phyloP scores from a whole-genome alignment of 2,113 vertebrate species.

The Gobiocypris rarus region DNA sequence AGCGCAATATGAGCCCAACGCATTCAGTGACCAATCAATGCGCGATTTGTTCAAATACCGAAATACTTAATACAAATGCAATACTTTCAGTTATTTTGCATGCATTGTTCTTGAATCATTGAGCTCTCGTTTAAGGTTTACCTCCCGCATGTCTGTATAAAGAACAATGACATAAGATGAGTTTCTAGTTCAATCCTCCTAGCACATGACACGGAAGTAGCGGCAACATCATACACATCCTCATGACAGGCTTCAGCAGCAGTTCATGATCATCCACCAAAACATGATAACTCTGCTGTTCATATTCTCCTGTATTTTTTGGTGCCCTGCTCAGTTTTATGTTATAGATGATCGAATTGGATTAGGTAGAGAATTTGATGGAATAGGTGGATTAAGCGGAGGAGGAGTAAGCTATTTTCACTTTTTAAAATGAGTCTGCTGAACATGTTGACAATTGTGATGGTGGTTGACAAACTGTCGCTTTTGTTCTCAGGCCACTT shows the following conservation, averaged over 20 bases:
- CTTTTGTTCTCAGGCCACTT: constrained; percentile 83
- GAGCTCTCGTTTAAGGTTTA: background rate
- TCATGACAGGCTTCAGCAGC: background rate
- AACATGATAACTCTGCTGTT: background rate
- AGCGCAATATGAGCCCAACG: background rate
- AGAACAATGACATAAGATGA: background rate
- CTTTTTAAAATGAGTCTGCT: constrained; percentile 43
- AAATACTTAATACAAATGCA: background rate
- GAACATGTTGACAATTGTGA: background rate
- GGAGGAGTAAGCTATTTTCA: constrained; percentile 82
- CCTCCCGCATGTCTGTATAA: background rate
- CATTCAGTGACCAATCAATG: background rate
- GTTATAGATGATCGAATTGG: constrained; percentile 80
- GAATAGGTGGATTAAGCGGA: constrained; percentile 91
- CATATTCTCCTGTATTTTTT: background rate
- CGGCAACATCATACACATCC: background rate
- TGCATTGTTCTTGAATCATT: background rate
- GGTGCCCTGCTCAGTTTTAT: constrained; percentile 64
- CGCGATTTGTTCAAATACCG: too few species aligned
- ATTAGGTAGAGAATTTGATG: constrained; percentile 86
- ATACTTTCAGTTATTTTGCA: background rate
- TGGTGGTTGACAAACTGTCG: background rate
- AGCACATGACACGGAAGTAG: constrained; percentile 34
- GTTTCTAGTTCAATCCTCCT: background rate
- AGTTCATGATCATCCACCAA: background rate